Base-by-base conservation (phyloP, 1,140 invertebrate species). In the Heliconius himera region DNA sequence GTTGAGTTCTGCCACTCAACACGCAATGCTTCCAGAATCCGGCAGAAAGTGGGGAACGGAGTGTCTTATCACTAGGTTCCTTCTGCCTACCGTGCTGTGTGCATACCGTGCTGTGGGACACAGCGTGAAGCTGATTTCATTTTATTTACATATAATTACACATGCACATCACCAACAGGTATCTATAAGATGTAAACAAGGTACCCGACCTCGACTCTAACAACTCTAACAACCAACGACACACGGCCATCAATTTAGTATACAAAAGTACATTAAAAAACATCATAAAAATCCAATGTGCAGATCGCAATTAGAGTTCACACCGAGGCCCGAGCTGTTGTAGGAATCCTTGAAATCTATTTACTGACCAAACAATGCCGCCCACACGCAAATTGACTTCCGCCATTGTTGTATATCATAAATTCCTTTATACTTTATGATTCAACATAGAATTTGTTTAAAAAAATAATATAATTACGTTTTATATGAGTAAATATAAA, bases 261-360 rank as follows among this genome's bases (percentile, higher is more conserved):
- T 29, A 29, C 60, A 66, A 66, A 60, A 29, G 60, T 66, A 66
- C 13, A 60, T 66, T 66, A 66, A 66, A 66, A 56, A 66, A 4
- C 60, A 29, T 66, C 22, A 66, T 66, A 66, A 66, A 66, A 66
- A 66, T 66, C 0, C 16, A 16, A 66, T 29, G 26, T 60, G 33
- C 2, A 70, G 16, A 38, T 13, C 20, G 46, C 60, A 76, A 46
- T 76, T 46, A 41, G 26, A 70, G 60, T 60, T 76, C 33, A 70
- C 46, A 70, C 29, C 60, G 36, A 46, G 20, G 29, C 22, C 29
- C 60, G 22, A 70, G 70, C 36, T 13, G 36, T 11, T 22, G 60
- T 66, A 76, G 66, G 60, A 79, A 75, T 79, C 78, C 78, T 79
- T 79, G 78, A 79, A 75, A 75, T 79, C 41, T 78, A 79, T 79